Base-by-base conservation (phyloP, 2,888 invertebrate species). In the Luffia ferchaultella region DNA sequence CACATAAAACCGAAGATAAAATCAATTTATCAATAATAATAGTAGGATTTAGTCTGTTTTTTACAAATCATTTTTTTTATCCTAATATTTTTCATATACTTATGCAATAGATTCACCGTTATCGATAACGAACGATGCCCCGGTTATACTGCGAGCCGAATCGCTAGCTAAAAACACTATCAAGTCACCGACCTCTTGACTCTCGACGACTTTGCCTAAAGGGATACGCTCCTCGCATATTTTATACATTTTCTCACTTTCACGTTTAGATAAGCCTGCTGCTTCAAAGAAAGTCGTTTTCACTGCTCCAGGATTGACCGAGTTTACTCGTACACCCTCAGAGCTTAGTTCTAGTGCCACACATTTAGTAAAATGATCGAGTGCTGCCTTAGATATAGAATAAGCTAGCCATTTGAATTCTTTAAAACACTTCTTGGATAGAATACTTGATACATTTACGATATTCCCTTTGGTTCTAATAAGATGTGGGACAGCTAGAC, bases 281-380 rank as follows among this genome's bases (percentile, higher is more conserved):
- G 95, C 75, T 59, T 69, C 65, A 16, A 64, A 69, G 55, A 80
- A 80, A 20, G 64, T 55, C n/a, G 97, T 97, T n/a, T 90, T 73
- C 2, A 93, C 90, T 0, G 96, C 96, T 15, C 97, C 97, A 5
- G 97, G 97, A 77, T 95, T 96, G 0, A 97, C 95, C 30, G 92
- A 88, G 74, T 97, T 97, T 0, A 93, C 95, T 42, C 96, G 86
- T 0, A 97, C 92, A 55, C 90, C 88, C 61, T 90, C 88, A 0
- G 86, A 64, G 41, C 90, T 93, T 48, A 94, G 74, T 63, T 95
- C 97, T 49, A 97, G 73, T 12, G 98, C 97, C 7, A 90, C 84
- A 67, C 96, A 96, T 65, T 90, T 88, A 0, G 98, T 98, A 59
- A 98, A 90, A 67, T 97, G 96, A 80, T 98, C 97, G 15, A 97